Evolutionary conservation across 2,888 invertebrate species (phyloP), one percentile per base, ranked within the genome.

Genomic region (Tillus elongatus): DNA sequence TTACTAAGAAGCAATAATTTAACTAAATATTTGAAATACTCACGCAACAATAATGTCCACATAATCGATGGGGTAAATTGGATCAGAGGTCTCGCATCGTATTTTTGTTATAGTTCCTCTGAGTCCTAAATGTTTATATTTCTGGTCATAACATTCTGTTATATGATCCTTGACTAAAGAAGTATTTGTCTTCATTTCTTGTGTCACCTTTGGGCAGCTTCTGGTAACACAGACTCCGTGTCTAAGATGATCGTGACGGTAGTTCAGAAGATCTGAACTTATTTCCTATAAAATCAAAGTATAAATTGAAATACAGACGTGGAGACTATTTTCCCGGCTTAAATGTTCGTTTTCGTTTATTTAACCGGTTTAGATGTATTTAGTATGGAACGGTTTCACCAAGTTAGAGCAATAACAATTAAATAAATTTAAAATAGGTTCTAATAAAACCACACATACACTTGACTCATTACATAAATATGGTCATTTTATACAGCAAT

Each of bases 171-270:
- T 28, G 16, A 50, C 30, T 27, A 30, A n/a, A 4, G 13, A 1
- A 26, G 36, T 10, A 15, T 43, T 26, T 2, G 26, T 16, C 30
- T 30, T 15, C 6, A 19, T 6, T 10, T 46, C 26, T 11, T 9
- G 8, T 3, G 39, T 30, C 4, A 44, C 37, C 27, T 49, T 43
- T 2, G 50, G 47, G 37, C 58, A 60, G 4, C 44, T 43, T 30
- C 46, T 36, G 15, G 50, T 43, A 8, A 59, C 42, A 35, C 60
- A 60, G 26, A 60, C 48, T 9, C 57, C 55, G 40, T 58, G 54
- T 33, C 58, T 42, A 13, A 60, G 43, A 12, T 39, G 29, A 41
- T 58, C 58, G 26, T 60, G 60, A 31, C 54, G 46, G 26, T 56
- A 60, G 37, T 57, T 56, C 29, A 42, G 45, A 4, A 47, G 43